Conservation (phyloP, 2,113 vertebrate species). For the Corythoichthys haematopterus region DNA sequence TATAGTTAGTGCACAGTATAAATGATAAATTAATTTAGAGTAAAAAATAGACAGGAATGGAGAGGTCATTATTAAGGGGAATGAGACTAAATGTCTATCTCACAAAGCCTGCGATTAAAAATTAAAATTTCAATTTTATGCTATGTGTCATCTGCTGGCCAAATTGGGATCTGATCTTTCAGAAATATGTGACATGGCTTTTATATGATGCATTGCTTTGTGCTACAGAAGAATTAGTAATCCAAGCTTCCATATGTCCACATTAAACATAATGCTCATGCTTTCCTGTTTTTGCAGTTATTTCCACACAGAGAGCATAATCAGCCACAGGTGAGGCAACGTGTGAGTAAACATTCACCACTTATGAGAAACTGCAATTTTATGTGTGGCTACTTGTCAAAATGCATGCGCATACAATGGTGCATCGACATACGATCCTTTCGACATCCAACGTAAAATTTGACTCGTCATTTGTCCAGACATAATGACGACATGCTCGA, state of each 20-base stretch:
- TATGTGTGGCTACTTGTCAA: slow-evolving; percentile 24
- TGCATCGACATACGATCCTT: too few relatives aligned
- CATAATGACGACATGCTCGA: too few relatives aligned
- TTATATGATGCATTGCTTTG: neutral
- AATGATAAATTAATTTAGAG: slow-evolving; percentile 24
- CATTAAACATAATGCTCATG: neutral
- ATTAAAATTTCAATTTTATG: slow-evolving; percentile 42
- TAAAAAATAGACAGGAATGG: slow-evolving; percentile 28
- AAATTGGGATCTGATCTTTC: slow-evolving; percentile 11
- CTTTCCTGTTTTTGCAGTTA: slow-evolving; percentile 6
- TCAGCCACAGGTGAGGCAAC: slow-evolving; percentile 22
- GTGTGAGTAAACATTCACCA: slow-evolving; percentile 23
- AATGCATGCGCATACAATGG: neutral
- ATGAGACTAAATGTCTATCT: slow-evolving; percentile 35
- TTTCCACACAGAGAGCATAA: slow-evolving; percentile 12
- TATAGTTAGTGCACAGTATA: slow-evolving; percentile 13
- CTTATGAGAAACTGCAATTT: slow-evolving; percentile 24
- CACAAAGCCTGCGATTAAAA: slow-evolving; percentile 61
- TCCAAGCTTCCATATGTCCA: neutral
- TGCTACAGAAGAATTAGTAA: neutral
- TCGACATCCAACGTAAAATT: too few relatives aligned
- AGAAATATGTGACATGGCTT: neutral
- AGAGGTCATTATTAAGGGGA: slow-evolving; percentile 31
- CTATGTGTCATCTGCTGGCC: slow-evolving; percentile 25
- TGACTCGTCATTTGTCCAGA: too few relatives aligned